Conservation (phyloP, 2,888 invertebrate species). For the Oeneis ivallda region DNA sequence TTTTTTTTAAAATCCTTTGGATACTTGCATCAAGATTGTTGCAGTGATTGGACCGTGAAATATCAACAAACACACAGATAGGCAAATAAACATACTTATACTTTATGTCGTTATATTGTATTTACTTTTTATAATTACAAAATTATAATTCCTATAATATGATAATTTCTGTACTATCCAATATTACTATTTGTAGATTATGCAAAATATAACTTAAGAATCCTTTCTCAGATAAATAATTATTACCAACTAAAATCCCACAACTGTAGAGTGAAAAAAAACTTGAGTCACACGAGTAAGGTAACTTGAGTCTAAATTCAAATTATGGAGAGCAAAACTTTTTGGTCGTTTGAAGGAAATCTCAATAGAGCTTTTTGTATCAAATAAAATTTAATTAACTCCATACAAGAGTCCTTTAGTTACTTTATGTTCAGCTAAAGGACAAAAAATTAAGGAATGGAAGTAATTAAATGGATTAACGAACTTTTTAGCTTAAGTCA, state of each 20-base stretch:
- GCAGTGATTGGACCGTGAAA: no score
- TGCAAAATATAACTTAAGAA: neutral
- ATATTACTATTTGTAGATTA: neutral
- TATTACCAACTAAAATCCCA: neutral
- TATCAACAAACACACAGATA: no score
- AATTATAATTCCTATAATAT: no score
- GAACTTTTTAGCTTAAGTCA: neutral
- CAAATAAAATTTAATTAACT: constrained; percentile 18
- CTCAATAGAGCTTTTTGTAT: constrained; percentile 8
- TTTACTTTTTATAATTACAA: no score
- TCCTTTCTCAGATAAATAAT: constrained; percentile 14
- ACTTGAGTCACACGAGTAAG: no score
- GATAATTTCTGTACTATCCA: no score
- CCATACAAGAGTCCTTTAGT: constrained; percentile 6
- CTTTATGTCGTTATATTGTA: no score
- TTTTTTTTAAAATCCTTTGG: no score
- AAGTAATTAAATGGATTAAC: constrained; percentile 10
- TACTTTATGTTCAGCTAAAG: constrained; percentile 14
- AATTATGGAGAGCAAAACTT: constrained; percentile 13
- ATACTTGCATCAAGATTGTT: no score
- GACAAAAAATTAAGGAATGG: constrained; percentile 13
- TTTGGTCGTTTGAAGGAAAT: constrained; percentile 8
- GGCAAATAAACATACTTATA: no score
- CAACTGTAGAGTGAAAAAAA: neutral
- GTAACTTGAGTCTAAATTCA: neutral